These are phyloP conservation scores for Stenichneumon culpator DNA, from an alignment of 2,888 invertebrate genomes.

Conservation along the genomic window DNA sequence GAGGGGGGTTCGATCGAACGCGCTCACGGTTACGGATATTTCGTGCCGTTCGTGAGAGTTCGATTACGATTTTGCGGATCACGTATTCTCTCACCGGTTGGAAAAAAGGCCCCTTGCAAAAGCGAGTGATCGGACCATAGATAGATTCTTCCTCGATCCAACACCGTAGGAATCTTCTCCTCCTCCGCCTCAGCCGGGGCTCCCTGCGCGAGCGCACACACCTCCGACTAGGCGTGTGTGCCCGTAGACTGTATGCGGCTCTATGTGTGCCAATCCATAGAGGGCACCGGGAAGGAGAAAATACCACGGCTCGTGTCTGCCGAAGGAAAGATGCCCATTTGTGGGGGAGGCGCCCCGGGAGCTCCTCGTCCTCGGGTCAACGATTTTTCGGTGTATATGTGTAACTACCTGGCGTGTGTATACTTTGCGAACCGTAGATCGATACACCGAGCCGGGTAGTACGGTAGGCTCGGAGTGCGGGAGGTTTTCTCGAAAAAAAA, in stretches of 20 bases:
- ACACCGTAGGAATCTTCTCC: conserved; percentile 13
- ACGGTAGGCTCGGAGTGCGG: conserved; percentile 69
- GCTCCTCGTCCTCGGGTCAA: conserved; percentile 22
- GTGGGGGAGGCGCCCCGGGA: conserved; percentile 45
- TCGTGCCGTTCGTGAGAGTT: conserved; percentile 70
- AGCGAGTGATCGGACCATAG: conserved; percentile 67
- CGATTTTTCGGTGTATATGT: conserved; percentile 16
- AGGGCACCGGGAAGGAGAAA: conserved; percentile 7
- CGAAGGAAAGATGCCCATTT: conserved; percentile 46
- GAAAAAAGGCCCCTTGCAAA: conserved; percentile 47
- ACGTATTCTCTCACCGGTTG: conserved; percentile 61
- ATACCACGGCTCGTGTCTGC: conserved; percentile 30
- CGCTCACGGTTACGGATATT: conserved; percentile 62
- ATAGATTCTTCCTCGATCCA: conserved; percentile 64
- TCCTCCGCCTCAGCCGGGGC: background rate
- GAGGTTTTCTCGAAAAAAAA: conserved; percentile 64
- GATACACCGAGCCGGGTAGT: conserved; percentile 49
- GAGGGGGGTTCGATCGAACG: conserved; percentile 39
- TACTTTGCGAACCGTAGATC: background rate
- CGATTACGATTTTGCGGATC: conserved; percentile 69
- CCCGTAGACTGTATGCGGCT: too few relatives aligned
- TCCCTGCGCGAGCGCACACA: background rate
- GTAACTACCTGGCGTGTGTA: background rate
- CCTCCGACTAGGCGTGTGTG: background rate
- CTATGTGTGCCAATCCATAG: background rate